Evolutionary conservation across 2,888 invertebrate species (phyloP).

Genomic region (Druceiella hillmani): DNA sequence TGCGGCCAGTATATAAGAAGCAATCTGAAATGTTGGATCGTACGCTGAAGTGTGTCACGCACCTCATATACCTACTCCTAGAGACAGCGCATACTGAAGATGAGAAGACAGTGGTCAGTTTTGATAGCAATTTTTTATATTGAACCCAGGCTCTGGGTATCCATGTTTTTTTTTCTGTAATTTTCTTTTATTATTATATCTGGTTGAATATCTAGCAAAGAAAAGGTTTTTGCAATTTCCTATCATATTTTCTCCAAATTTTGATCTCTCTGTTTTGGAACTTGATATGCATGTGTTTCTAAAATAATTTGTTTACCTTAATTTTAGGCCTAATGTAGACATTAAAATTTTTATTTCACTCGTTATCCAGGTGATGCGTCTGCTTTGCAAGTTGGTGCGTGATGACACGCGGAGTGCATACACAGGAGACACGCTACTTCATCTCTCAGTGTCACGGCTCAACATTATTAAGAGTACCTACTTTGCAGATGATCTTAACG

Average conservation of each 20-base stretch:
- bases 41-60: conserved; percentile 72
- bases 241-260: too few species aligned
- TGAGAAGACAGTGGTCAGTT: conserved; percentile 41
- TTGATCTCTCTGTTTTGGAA: too few species aligned
- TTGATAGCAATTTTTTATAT: too few species aligned
- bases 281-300: too few species aligned
- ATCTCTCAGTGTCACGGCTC: conserved; percentile 72
- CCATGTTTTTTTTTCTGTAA: too few species aligned
- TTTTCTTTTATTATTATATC: too few species aligned
- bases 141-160: too few species aligned
- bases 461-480: conserved; percentile 75
- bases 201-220: too few species aligned
- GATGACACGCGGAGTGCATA: conserved; percentile 63
- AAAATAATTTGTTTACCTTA: too few species aligned
- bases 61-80: conserved; percentile 66
- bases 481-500: conserved; percentile 61
- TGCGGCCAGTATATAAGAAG: conserved; percentile 66
- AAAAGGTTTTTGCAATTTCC: too few species aligned
- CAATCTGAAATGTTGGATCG: conserved; percentile 81
- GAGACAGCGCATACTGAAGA: conserved; percentile 52
- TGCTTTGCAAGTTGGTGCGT: conserved; percentile 54
- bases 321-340: not conserved
- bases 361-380: conserved; percentile 26
- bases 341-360: conserved; percentile 3
- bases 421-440: conserved; percentile 76